Evolutionary conservation across 2,888 invertebrate genomes (phyloP).

Genomic region (Dusona sp.): DNA sequence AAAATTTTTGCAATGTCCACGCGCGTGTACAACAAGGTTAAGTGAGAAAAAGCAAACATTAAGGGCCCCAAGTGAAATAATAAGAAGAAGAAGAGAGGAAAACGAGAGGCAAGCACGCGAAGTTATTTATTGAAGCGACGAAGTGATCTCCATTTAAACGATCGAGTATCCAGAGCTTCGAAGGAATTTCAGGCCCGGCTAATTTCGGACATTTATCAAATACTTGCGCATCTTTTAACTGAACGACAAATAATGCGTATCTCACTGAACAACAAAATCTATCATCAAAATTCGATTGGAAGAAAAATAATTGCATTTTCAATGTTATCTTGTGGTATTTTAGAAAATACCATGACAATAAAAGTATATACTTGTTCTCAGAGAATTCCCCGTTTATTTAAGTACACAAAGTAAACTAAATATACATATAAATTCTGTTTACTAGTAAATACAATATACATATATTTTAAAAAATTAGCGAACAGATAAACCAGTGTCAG

Average conservation of each 20-base stretch:
- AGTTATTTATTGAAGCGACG: constrained; percentile 67
- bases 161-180: constrained; percentile 31
- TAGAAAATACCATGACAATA: background rate
- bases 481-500: constrained; percentile 36
- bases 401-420: background rate
- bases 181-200: constrained; percentile 49
- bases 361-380: too few species aligned
- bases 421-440: too few species aligned
- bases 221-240: background rate
- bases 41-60: constrained; percentile 30
- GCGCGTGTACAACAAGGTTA: constrained; percentile 11
- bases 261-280: background rate
- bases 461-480: too few species aligned
- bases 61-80: constrained; percentile 24
- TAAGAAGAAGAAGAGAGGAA: constrained; percentile 21
- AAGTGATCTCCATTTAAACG: constrained; percentile 63
- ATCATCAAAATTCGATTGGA: background rate
- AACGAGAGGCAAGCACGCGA: constrained; percentile 43
- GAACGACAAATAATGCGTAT: background rate
- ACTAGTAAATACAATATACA: too few species aligned
- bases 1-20: constrained; percentile 58
- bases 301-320: background rate
- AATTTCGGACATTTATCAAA: constrained; percentile 15
- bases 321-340: background rate
- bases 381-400: background rate